Evolutionary conservation across 2,888 invertebrate genomes (phyloP), one percentile per base, ranked within the genome.

Genomic region (Eutolmus rufibarbis): DNA sequence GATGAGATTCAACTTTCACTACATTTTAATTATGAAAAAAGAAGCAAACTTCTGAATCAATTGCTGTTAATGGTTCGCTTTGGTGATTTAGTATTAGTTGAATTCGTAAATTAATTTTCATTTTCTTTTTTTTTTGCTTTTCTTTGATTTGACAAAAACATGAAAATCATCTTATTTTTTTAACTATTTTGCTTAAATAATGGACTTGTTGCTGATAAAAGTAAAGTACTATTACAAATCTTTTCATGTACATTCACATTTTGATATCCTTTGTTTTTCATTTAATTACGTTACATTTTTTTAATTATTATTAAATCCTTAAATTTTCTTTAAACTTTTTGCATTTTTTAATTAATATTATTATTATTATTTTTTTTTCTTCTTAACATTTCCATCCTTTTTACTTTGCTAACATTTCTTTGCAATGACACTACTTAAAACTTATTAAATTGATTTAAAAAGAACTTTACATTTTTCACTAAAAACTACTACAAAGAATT

Each of bases 211-310:
- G 5, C 23, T 66, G 66, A 66, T 66, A 66, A 66, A 66, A 66
- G 66, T 66, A 66, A 66, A 66, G 66, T 66, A 66, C 66, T 4
- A 23, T 66, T 66, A 66, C 66, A 66, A 66, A 66, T 19, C 66
- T 66, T 66, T 23, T 66, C 66, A 66, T 66, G 66, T 66, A 66
- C 66, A 66, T 66, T 28, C 66, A 66, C 66, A 66, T 23, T 66
- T 66, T 78, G 43, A 78, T 43, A 78, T 78, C 78, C 78, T 78
- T 78, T 78, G 78, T 78, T 78, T 78, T 78, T 78, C 40, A 66
- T 66, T 66, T 66, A 66, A 66, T 66, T 78, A 23, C 78, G 43
- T 23, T 40, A 43, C 23, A 78, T 78, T 78, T 34, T 34, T 78
- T 78, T 43, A 43, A 46, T 43, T 43, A 78, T 78, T 78, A 78